These are phyloP conservation scores for Sceloporus undulatus DNA, from an alignment of 2,113 vertebrate species.

Conservation along the genomic window DNA sequence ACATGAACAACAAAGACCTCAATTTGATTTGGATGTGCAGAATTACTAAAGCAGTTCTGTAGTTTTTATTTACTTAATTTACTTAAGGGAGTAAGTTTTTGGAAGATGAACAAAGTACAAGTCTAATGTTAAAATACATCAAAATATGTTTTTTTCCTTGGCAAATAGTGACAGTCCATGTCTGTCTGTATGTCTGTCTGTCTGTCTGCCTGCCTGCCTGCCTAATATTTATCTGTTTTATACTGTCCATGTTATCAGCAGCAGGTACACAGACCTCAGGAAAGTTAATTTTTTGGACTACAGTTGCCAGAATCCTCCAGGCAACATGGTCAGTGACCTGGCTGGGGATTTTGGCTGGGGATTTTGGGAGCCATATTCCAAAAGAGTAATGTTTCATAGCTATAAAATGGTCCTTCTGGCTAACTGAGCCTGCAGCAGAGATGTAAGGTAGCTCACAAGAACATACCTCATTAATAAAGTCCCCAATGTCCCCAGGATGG, in stretches of 20 bases:
- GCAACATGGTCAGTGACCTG: too few species aligned
- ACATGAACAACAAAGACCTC: too few species aligned
- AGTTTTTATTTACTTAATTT: neutral
- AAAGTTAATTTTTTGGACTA: too few species aligned
- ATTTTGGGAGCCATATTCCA: too few species aligned
- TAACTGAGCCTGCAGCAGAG: conserved; percentile 22
- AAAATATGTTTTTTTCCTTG: neutral
- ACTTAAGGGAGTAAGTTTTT: neutral
- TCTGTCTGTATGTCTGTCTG: neutral
- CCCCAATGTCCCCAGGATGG: conserved; percentile 95
- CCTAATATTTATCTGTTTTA: too few species aligned
- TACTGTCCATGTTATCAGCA: neutral
- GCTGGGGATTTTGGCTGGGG: too few species aligned
- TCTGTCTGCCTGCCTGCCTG: too few species aligned
- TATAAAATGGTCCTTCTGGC: neutral
- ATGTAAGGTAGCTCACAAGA: conserved; percentile 7
- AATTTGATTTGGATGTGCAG: neutral
- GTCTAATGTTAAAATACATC: neutral
- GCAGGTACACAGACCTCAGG: neutral
- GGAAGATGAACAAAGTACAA: neutral
- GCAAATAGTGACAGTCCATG: neutral
- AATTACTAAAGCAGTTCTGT: neutral
- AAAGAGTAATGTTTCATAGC: too few species aligned
- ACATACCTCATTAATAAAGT: conserved; percentile 96
- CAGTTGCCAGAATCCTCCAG: too few species aligned